A percentile compares a stretch with the other conserved stretches of the same genome.
These are phyloP conservation scores for Eupithecia tripunctaria DNA, from an alignment of 2,888 invertebrate species.

Conservation along the genomic window DNA sequence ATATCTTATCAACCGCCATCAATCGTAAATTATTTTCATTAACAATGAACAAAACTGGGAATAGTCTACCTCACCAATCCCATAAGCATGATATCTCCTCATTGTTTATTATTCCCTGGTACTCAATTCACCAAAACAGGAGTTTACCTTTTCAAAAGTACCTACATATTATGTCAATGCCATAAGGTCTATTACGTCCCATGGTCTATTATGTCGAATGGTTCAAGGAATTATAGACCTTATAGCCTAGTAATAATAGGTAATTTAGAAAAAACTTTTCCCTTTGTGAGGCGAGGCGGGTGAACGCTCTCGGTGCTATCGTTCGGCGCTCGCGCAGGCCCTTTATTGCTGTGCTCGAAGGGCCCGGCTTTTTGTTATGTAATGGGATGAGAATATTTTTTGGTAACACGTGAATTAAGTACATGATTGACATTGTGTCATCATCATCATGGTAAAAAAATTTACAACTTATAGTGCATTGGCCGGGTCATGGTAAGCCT, in stretches of 20 bases:
- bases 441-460: neutral
- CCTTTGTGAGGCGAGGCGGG: slow-evolving; percentile 50
- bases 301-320: slow-evolving; percentile 74
- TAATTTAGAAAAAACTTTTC: slow-evolving; percentile 17
- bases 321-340: slow-evolving; percentile 69
- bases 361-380: slow-evolving; percentile 48
- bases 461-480: too few relatives aligned
- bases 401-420: neutral
- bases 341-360: slow-evolving; percentile 69
- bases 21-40: neutral
- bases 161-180: slow-evolving; percentile 1
- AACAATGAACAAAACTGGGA: neutral
- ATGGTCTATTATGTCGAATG: slow-evolving; percentile 17
- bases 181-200: slow-evolving; percentile 6
- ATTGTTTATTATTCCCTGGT: slow-evolving; percentile 7
- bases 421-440: too few relatives aligned
- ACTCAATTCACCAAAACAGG: slow-evolving; percentile 6
- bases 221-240: neutral
- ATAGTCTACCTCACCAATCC: neutral
- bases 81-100: neutral
- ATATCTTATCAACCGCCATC: neutral
- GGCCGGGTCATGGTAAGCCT: neutral
- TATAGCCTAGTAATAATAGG: neutral
- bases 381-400: slow-evolving; percentile 1
- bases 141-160: slow-evolving; percentile 6